Percentiles rank a stretch among this genome's conserved stretches.
These are phyloP conservation scores for Diaprepes abbreviatus DNA, from an alignment of 2,888 invertebrate species.

Conservation along the genomic window DNA sequence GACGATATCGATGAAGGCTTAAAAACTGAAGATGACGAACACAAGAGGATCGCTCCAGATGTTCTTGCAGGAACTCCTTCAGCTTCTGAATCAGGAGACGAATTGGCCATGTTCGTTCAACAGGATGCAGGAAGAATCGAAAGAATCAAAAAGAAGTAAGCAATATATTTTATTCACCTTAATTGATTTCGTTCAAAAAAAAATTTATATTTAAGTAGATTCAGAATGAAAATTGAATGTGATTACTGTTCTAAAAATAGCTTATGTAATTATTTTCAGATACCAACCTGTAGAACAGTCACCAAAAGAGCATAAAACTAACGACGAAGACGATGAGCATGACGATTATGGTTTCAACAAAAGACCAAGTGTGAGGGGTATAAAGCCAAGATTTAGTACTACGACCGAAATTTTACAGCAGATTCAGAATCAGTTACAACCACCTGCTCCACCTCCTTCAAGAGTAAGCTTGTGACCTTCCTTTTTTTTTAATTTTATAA, in stretches of 20 bases:
- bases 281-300: slow-evolving; percentile 42
- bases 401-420: slow-evolving; percentile 86
- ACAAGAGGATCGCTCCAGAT: slow-evolving; percentile 78
- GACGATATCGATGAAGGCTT: slow-evolving; percentile 75
- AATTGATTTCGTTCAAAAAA: no score
- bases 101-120: slow-evolving; percentile 86
- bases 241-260: no score
- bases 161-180: slow-evolving; percentile 16
- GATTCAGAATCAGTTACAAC: slow-evolving; percentile 77
- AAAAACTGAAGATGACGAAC: slow-evolving; percentile 68
- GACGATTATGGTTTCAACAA: slow-evolving; percentile 92
- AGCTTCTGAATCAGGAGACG: slow-evolving; percentile 74
- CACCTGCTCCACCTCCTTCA: slow-evolving; percentile 62
- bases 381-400: slow-evolving; percentile 88
- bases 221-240: no score
- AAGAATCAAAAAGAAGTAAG: slow-evolving; percentile 80
- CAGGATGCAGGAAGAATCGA: slow-evolving; percentile 88
- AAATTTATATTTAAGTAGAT: no score
- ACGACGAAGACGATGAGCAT: slow-evolving; percentile 81
- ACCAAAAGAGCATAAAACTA: slow-evolving; percentile 59
- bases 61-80: slow-evolving; percentile 82
- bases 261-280: slow-evolving; percentile 31
- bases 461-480: slow-evolving; percentile 31
- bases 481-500: no score
- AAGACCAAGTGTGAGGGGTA: slow-evolving; percentile 90